Percentiles rank a stretch among this genome's conserved stretches.
Evolutionary conservation across 2,113 vertebrate genomes (phyloP).

Genomic region (Bufo gargarizans): DNA sequence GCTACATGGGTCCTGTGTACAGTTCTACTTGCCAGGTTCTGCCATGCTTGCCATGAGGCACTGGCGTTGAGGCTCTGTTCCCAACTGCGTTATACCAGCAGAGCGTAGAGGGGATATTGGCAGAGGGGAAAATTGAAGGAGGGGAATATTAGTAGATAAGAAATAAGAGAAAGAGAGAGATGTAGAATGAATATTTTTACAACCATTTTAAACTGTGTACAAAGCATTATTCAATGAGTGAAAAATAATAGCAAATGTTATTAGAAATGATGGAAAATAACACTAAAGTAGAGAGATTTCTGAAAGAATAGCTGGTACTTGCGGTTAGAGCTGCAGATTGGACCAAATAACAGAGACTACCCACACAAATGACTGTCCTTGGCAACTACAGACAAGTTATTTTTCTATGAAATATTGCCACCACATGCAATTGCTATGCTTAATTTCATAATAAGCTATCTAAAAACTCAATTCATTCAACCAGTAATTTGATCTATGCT

Average conservation of each 20-base stretch:
- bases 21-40: conserved; percentile 80
- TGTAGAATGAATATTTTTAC: conserved; percentile 60
- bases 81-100: conserved; percentile 70
- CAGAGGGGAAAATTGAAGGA: conserved; percentile 62
- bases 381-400: background rate
- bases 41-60: conserved; percentile 77
- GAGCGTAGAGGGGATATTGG: conserved; percentile 60
- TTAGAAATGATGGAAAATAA: background rate
- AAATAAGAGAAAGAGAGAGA: conserved; percentile 68
- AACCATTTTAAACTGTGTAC: background rate
- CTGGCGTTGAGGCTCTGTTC: conserved; percentile 73
- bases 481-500: no score
- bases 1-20: conserved; percentile 72
- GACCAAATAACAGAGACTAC: background rate
- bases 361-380: conserved; percentile 10
- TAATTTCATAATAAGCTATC: no score
- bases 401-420: background rate
- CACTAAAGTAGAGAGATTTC: background rate
- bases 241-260: background rate
- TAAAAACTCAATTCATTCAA: no score
- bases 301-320: background rate
- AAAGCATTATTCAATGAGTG: background rate
- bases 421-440: no score
- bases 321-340: background rate
- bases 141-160: conserved; percentile 50